Conservation (phyloP, 2,113 vertebrate species). For the Otolemur garnettii region DNA sequence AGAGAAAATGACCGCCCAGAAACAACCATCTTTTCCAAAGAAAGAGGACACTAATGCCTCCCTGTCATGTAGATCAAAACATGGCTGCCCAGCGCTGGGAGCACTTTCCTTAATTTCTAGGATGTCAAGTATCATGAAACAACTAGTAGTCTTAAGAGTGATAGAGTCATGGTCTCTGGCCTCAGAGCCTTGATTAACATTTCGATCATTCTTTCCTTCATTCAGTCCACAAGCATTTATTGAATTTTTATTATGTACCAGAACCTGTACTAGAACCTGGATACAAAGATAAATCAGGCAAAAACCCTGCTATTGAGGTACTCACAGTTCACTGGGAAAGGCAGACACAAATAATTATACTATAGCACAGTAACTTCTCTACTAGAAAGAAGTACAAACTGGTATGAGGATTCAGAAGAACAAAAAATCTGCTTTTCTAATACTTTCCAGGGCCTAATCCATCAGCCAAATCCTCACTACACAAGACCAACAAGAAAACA, state of each 20-base stretch:
- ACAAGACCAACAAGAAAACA: slow-evolving; percentile 67
- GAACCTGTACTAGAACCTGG: slow-evolving; percentile 23
- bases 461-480: slow-evolving; percentile 66
- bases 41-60: not conserved
- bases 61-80: not conserved
- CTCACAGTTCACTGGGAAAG: slow-evolving; percentile 45
- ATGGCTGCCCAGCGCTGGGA: not conserved
- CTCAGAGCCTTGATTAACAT: not conserved
- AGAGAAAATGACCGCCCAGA: not conserved
- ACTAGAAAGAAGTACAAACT: slow-evolving; percentile 54
- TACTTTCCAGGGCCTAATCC: slow-evolving; percentile 63
- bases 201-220: slow-evolving; percentile 42
- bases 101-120: not conserved
- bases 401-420: slow-evolving; percentile 48
- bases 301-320: not conserved
- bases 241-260: slow-evolving; percentile 43
- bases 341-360: slow-evolving; percentile 60
- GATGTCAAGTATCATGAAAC: not conserved
- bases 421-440: slow-evolving; percentile 61
- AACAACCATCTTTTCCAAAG: slow-evolving; percentile 11
- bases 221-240: slow-evolving; percentile 7
- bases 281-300: slow-evolving; percentile 50
- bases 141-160: not conserved
- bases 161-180: not conserved
- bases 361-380: slow-evolving; percentile 45